These are phyloP conservation scores for Junonia oenone DNA, from an alignment of 2,888 invertebrate genomes.

Conservation along the genomic window DNA sequence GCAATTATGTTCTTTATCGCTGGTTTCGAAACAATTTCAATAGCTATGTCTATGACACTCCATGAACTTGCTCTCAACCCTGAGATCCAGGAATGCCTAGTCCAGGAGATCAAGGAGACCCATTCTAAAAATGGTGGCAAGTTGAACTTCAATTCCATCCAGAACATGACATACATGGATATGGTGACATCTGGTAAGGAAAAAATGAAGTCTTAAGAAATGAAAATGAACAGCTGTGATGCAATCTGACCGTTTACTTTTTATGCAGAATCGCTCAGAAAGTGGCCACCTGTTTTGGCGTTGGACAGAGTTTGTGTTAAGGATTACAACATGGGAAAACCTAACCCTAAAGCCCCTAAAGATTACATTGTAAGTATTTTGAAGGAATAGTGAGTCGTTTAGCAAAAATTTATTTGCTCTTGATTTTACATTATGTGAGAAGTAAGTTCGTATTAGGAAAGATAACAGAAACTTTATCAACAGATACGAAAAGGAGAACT, in stretches of 20 bases:
- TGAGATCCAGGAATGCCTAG: slow-evolving; percentile 70
- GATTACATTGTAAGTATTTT: slow-evolving; percentile 53
- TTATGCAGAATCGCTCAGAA: too few relatives aligned
- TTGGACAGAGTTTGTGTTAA: slow-evolving; percentile 72
- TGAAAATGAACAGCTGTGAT: too few relatives aligned
- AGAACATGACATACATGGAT: slow-evolving; percentile 75
- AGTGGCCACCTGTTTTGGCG: slow-evolving; percentile 60
- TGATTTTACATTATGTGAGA: too few relatives aligned
- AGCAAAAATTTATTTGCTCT: too few relatives aligned
- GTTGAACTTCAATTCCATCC: slow-evolving; percentile 60
- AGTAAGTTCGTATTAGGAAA: too few relatives aligned
- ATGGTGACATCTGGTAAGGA: slow-evolving; percentile 68
- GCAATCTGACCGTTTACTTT: too few relatives aligned
- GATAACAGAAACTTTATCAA: too few relatives aligned
- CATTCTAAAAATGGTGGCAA: slow-evolving; percentile 46
- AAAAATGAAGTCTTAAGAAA: neutral
- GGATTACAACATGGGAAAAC: slow-evolving; percentile 63
- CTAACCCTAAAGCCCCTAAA: slow-evolving; percentile 39
- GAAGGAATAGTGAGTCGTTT: too few relatives aligned
- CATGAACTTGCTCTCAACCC: slow-evolving; percentile 75
- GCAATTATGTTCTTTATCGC: slow-evolving; percentile 69
- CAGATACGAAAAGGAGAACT: slow-evolving; percentile 36
- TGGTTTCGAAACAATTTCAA: slow-evolving; percentile 63
- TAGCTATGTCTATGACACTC: slow-evolving; percentile 58
- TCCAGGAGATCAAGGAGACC: slow-evolving; percentile 66